Evolutionary conservation across 2,797 vertebrate species (phyloP).

Genomic region (Gymnodraco acuticeps): DNA sequence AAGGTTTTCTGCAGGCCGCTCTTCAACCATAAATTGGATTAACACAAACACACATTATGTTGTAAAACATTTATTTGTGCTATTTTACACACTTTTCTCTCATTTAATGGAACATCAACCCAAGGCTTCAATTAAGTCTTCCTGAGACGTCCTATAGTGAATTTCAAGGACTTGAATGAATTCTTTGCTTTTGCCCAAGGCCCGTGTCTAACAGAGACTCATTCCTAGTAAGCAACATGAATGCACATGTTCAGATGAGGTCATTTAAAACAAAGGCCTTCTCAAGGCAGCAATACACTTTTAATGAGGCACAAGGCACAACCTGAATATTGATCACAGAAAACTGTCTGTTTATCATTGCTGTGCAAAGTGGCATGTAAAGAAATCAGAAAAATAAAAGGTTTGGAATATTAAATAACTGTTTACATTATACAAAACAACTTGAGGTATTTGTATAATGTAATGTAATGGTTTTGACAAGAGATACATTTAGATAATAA

Average conservation of each 20-base stretch:
- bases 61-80: slow-evolving; percentile 63
- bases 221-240: slow-evolving; percentile 63
- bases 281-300: slow-evolving; percentile 31
- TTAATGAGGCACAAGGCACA: slow-evolving; percentile 13
- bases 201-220: slow-evolving; percentile 53
- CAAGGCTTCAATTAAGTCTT: slow-evolving; percentile 62
- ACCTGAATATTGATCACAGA: slow-evolving; percentile 44
- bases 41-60: slow-evolving; percentile 52
- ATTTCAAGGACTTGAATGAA: slow-evolving; percentile 60
- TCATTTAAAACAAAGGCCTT: slow-evolving; percentile 57
- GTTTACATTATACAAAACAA: background rate
- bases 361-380: slow-evolving; percentile 8
- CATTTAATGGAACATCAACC: slow-evolving; percentile 64
- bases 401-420: background rate
- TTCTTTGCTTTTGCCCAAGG: slow-evolving; percentile 65
- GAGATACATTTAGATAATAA: background rate
- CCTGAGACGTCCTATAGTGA: slow-evolving; percentile 25
- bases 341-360: background rate
- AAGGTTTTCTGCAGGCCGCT: slow-evolving; percentile 49
- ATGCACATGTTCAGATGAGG: slow-evolving; percentile 62
- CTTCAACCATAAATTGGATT: slow-evolving; percentile 60
- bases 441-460: accelerated
- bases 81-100: slow-evolving; percentile 50
- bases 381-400: background rate
- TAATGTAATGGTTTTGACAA: background rate